Base-by-base conservation (phyloP, 2,888 invertebrate species). In the Tenthredo notha region DNA sequence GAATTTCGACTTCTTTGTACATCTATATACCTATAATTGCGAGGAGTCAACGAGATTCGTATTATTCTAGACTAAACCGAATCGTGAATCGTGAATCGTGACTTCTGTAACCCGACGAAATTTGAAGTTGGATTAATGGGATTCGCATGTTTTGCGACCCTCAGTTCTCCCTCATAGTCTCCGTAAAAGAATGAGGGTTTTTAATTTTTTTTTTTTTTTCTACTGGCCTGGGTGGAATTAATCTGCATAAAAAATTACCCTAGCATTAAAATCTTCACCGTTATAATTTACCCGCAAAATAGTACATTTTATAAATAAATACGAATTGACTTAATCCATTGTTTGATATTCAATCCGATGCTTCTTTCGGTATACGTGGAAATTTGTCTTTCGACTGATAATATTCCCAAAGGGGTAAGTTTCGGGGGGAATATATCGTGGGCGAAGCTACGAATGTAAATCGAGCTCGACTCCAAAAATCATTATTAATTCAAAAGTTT, bases 81-180 rank as follows among this genome's bases (percentile, higher is more conserved):
- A 37, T 43, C 33, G 33, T 54, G 47, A 21, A 37, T 40, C 33
- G 33, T 54, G 47, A 77, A 33, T 77, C 77, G 47, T 54, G 77
- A 54, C 54, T 77, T 77, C n/a, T n/a, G 54, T 4, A 54, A 21
- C 54, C 54, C 77, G 54, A 25, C 77, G 50, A 50, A 54, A 29
- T 29, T 40, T 54, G 21, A 54, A 77, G 77, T 54, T 77, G 50
- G 77, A 77, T 77, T 77, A 77, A 77, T 77, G 50, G 77, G 29
- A 29, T 77, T 77, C 77, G 77, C 77, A 29, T 77, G 77, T 77
- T 77, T 77, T 77, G 77, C 50, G 50, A 77, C 54, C 77, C 50
- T 77, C 54, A 18, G 21, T 25, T 54, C 77, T n/a, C 77, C 29
- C 43, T 43, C 12, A 74, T 40, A 43, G 72, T 74, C 40, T 74